phyloP scores from a whole-genome alignment of 2,113 vertebrate genomes.

The Ictalurus furcatus region DNA sequence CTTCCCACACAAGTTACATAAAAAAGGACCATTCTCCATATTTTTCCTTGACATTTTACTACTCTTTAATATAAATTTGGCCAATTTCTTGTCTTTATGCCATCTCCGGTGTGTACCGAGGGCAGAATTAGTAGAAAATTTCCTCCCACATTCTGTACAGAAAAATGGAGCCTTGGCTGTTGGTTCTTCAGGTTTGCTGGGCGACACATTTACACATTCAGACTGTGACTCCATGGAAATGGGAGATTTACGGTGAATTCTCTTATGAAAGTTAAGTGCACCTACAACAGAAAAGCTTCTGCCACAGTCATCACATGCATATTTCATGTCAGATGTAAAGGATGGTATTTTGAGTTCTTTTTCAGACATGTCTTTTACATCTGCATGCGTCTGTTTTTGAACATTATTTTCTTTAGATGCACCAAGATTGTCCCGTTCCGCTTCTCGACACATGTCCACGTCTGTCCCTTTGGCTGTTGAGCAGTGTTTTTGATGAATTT shows the following conservation, averaged over 20 bases:
- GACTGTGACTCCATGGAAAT: conserved; percentile 50
- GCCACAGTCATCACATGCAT: conserved; percentile 70
- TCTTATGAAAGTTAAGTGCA: conserved; percentile 74
- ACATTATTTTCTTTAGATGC: neutral
- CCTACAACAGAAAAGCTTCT: conserved; percentile 68
- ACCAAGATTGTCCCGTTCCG: neutral
- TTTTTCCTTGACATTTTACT: conserved; percentile 51
- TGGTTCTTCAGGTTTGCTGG: neutral
- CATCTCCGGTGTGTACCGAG: conserved; percentile 73
- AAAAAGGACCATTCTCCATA: conserved; percentile 59
- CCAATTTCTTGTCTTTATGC: conserved; percentile 69
- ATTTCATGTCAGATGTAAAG: conserved; percentile 58
- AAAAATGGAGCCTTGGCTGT: conserved; percentile 58
- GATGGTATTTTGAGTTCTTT: neutral
- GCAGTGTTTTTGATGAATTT: conserved; percentile 64
- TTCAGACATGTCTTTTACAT: neutral
- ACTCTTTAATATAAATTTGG: conserved; percentile 57
- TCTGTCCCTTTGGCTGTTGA: neutral
- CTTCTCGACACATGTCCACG: neutral
- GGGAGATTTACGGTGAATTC: conserved; percentile 60
- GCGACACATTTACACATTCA: conserved; percentile 43
- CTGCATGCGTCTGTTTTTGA: neutral
- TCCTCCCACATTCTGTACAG: conserved; percentile 72
- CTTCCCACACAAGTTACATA: conserved; percentile 68
- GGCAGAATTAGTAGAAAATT: conserved; percentile 70